Percentiles rank a stretch among this genome's conserved stretches.
phyloP scores from a whole-genome alignment of 1,140 invertebrate genomes.

The Harpegnathos saltator region DNA sequence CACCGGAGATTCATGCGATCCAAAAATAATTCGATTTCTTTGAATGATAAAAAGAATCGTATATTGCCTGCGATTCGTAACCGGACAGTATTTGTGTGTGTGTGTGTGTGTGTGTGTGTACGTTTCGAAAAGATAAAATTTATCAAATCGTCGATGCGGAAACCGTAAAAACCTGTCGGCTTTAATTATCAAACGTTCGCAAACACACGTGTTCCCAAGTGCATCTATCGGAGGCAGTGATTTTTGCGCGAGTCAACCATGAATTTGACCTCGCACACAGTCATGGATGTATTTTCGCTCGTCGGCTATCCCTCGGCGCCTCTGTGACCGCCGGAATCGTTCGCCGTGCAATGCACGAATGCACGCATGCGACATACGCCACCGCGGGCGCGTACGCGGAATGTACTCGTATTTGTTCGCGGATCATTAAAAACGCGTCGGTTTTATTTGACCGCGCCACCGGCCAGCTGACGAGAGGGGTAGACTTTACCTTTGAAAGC shows the following conservation, averaged over 20 bases:
- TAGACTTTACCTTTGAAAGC: conserved; percentile 60
- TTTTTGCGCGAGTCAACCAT: conserved; percentile 32
- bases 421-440: conserved; percentile 79
- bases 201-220: conserved; percentile 8
- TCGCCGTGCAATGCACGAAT: conserved; percentile 33
- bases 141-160: conserved; percentile 30
- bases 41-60: conserved; percentile 28
- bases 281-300: conserved; percentile 69
- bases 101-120: background rate
- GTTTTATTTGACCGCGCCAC: conserved; percentile 73
- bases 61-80: background rate
- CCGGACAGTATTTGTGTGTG: background rate
- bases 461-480: conserved; percentile 62
- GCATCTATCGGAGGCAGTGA: conserved; percentile 35
- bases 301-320: conserved; percentile 47
- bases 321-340: conserved; percentile 53
- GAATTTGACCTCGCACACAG: conserved; percentile 46
- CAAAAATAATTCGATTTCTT: background rate
- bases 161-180: conserved; percentile 30
- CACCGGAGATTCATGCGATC: too few species aligned
- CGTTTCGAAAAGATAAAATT: conserved; percentile 12
- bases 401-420: conserved; percentile 75
- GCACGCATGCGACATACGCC: conserved; percentile 41
- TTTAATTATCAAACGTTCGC: conserved; percentile 53
- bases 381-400: conserved; percentile 40